Conservation (phyloP, 2,888 invertebrate genomes). For the Dynastes maya region DNA sequence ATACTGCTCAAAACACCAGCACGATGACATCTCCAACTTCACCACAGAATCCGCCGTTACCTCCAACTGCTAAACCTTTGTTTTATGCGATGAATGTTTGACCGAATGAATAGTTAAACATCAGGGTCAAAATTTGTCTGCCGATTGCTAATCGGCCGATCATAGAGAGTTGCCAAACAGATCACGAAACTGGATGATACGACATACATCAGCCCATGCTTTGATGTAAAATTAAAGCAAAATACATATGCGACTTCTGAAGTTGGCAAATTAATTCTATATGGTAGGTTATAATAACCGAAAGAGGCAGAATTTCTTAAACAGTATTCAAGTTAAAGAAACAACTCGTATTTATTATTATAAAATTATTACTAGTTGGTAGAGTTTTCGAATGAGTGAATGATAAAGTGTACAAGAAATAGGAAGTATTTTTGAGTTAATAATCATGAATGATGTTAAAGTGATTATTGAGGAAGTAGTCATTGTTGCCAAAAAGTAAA, state of each 20-base stretch:
- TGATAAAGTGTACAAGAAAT: constrained; percentile 33
- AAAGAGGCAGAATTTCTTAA: constrained; percentile 64
- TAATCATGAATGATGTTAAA: constrained; percentile 51
- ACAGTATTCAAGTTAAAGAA: constrained; percentile 56
- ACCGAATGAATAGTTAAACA: constrained; percentile 76
- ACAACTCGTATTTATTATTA: constrained; percentile 49
- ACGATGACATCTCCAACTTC: constrained; percentile 70
- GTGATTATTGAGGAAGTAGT: constrained; percentile 59
- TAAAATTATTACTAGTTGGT: constrained; percentile 45
- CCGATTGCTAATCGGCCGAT: constrained; percentile 36
- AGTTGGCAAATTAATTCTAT: constrained; percentile 29
- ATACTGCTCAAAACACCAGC: constrained; percentile 66
- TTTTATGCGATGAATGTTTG: constrained; percentile 93
- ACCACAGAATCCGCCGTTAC: constrained; percentile 72
- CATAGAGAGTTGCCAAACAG: constrained; percentile 27
- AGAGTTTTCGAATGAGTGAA: constrained; percentile 36
- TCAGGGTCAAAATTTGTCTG: constrained; percentile 54
- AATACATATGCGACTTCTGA: constrained; percentile 18
- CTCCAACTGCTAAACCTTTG: constrained; percentile 73
- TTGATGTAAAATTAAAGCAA: constrained; percentile 39
- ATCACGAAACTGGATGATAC: constrained; percentile 31
- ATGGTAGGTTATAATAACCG: constrained; percentile 69
- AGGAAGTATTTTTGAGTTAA: constrained; percentile 48
- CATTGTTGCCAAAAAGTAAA: constrained; percentile 63
- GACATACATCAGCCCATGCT: constrained; percentile 14